phyloP scores from a whole-genome alignment of 2,113 vertebrate species.

The Hemicordylus capensis region DNA sequence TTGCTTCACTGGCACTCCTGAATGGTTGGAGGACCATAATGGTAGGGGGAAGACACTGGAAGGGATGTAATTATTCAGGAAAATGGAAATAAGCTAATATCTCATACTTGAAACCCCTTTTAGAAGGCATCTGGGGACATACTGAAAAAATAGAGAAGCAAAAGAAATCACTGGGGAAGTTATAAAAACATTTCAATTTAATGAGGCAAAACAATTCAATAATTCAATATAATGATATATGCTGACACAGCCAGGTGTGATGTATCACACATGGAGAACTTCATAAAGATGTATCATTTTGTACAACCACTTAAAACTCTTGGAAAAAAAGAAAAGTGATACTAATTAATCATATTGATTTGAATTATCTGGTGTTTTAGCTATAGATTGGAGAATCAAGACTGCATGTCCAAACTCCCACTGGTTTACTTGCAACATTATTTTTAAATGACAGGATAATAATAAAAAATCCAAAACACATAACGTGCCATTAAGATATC shows the following conservation, averaged over 20 bases:
- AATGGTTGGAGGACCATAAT: background rate
- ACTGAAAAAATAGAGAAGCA: background rate
- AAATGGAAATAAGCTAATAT: background rate
- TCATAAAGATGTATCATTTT: background rate
- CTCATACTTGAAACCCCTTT: conserved; percentile 6
- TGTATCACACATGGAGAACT: background rate
- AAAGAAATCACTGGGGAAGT: background rate
- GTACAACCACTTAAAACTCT: background rate
- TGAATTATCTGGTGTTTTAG: background rate
- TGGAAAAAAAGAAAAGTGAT: conserved; percentile 13
- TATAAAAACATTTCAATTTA: conserved; percentile 22
- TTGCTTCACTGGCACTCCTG: background rate
- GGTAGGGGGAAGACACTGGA: background rate
- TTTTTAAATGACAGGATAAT: conserved; percentile 20
- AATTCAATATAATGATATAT: conserved; percentile 18
- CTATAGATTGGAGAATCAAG: background rate
- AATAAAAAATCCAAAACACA: background rate
- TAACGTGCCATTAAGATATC: background rate
- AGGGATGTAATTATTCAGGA: background rate
- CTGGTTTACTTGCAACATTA: background rate
- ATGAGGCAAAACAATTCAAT: background rate
- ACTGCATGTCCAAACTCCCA: background rate
- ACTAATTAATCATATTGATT: conserved; percentile 13
- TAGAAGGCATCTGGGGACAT: background rate
- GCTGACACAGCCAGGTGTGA: background rate